These are phyloP conservation scores for Imbricaverruca yamaguchii DNA, from an alignment of 2,888 invertebrate species.

Conservation along the genomic window DNA sequence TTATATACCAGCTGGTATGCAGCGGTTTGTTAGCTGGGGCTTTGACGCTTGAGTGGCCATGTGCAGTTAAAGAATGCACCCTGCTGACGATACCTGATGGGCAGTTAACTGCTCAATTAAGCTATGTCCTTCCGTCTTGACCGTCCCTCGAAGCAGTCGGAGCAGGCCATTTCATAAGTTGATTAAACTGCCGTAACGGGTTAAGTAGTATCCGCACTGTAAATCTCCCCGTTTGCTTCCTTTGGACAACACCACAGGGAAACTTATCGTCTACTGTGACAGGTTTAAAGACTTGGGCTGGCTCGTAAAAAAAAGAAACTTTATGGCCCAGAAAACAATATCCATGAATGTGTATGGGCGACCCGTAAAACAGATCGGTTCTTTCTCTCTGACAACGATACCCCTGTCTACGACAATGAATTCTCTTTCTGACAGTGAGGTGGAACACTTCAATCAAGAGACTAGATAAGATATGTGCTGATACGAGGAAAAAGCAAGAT, in stretches of 20 bases:
- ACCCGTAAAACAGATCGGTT: slow-evolving; percentile 1
- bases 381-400: neutral
- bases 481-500: too few species aligned
- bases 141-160: neutral
- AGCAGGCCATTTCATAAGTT: neutral
- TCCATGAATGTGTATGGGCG: neutral
- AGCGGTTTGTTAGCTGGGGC: too few species aligned
- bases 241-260: slow-evolving; percentile 7
- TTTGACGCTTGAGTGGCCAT: too few species aligned
- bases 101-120: neutral
- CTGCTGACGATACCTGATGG: too few species aligned
- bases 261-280: neutral
- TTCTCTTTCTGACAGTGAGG: too few species aligned
- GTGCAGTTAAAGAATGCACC: too few species aligned
- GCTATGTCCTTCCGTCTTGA: neutral
- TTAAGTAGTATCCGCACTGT: neutral
- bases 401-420: too few species aligned
- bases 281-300: neutral
- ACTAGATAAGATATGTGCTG: too few species aligned
- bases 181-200: slow-evolving; percentile 15
- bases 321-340: slow-evolving; percentile 12
- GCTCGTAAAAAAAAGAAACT: slow-evolving; percentile 13
- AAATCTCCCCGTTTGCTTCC: neutral
- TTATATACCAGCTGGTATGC: too few species aligned
- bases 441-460: too few species aligned